phyloP scores from a whole-genome alignment of 2,797 vertebrate genomes.

The Potorous gilbertii region DNA sequence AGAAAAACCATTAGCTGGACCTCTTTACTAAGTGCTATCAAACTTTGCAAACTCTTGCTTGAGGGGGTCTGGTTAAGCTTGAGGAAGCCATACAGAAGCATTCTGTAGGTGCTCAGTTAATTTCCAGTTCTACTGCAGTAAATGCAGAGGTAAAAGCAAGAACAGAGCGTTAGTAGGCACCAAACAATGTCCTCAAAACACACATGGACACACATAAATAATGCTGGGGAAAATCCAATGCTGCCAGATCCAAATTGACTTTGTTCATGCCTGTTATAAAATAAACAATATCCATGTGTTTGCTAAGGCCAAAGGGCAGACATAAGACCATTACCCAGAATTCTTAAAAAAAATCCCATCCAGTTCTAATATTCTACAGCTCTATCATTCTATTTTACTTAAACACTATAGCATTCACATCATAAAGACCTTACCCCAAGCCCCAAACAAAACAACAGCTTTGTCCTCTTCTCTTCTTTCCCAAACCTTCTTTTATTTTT shows the following conservation, averaged over 20 bases:
- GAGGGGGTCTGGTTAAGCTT: background rate
- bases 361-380: background rate
- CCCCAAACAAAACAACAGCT: background rate
- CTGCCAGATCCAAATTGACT: slow-evolving; percentile 2
- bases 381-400: background rate
- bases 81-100: background rate
- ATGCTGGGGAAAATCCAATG: slow-evolving; percentile 1
- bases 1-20: background rate
- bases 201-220: background rate
- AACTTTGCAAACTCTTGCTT: background rate
- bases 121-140: background rate
- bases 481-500: slow-evolving; percentile 34
- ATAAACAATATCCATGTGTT: background rate
- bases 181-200: background rate
- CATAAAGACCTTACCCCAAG: background rate
- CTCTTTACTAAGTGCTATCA: background rate
- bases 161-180: background rate
- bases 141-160: background rate
- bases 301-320: slow-evolving; percentile 16
- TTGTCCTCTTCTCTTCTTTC: background rate
- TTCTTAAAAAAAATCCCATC: background rate
- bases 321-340: background rate
- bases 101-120: background rate
- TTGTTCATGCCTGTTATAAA: slow-evolving; percentile 5
- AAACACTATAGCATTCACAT: slow-evolving; percentile 18